These are phyloP conservation scores for Heliconius nattereri DNA, from an alignment of 1,140 invertebrate genomes.

Conservation along the genomic window DNA sequence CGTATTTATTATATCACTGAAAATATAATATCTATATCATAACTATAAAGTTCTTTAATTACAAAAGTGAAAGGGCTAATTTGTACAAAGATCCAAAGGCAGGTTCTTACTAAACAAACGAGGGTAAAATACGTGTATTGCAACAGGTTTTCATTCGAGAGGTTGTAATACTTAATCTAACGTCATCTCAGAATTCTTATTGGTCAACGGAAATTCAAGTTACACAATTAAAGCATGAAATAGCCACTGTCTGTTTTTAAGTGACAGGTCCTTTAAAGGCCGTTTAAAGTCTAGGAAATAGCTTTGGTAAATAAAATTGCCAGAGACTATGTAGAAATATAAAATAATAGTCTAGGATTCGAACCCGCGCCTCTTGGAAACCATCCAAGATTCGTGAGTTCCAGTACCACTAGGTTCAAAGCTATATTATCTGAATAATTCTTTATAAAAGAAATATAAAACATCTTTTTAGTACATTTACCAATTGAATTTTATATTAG, in stretches of 20 bases:
- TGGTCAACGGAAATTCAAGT: slow-evolving; percentile 57
- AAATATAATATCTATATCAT: not conserved
- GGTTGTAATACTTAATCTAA: slow-evolving; percentile 47
- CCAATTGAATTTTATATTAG: too few species aligned
- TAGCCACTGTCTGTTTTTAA: slow-evolving; percentile 50
- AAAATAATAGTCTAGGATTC: not conserved
- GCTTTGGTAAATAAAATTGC: slow-evolving; percentile 11
- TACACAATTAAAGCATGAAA: slow-evolving; percentile 57
- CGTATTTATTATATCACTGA: slow-evolving; percentile 2
- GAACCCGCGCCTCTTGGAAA: not conserved
- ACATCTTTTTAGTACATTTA: too few species aligned
- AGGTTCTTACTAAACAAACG: slow-evolving; percentile 2
- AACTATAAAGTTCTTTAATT: slow-evolving; percentile 1
- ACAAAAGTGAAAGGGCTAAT: slow-evolving; percentile 16
- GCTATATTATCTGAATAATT: too few species aligned
- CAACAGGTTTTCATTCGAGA: slow-evolving; percentile 31
- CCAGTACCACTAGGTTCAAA: too few species aligned
- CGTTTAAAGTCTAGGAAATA: slow-evolving; percentile 22
- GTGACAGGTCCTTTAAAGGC: slow-evolving; percentile 34
- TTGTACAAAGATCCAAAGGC: slow-evolving; percentile 8
- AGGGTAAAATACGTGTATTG: slow-evolving; percentile 19
- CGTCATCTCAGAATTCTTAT: slow-evolving; percentile 49
- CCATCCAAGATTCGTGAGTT: too few species aligned
- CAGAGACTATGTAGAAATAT: not conserved
- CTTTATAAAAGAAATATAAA: too few species aligned